A percentile compares a stretch with the other conserved stretches of the same genome.
These are phyloP conservation scores for Arbacia lixula DNA, from an alignment of 53 echinoderm and acorn worm genomes.

Conservation along the genomic window DNA sequence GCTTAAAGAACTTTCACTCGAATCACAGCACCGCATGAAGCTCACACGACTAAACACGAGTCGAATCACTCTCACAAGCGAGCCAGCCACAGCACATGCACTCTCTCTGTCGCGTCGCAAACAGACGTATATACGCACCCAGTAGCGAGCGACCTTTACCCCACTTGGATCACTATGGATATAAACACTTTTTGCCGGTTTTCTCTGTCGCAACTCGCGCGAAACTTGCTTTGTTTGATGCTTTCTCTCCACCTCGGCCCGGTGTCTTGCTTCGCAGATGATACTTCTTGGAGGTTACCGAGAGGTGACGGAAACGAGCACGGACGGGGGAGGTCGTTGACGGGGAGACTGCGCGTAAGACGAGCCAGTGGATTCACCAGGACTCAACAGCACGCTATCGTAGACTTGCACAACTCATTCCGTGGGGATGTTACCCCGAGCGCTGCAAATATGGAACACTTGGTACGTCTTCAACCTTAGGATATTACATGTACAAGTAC, in stretches of 20 bases:
- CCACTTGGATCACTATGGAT: too few species aligned
- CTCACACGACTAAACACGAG: too few species aligned
- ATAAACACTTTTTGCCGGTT: constrained; percentile 11
- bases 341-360: background rate
- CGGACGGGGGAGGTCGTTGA: background rate
- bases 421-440: constrained; percentile 45
- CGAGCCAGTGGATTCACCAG: constrained; percentile 24
- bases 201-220: background rate
- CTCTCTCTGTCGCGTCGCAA: too few species aligned
- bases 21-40: too few species aligned
- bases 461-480: too few species aligned
- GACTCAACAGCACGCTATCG: constrained; percentile 39
- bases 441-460: constrained; percentile 71
- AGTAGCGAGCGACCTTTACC: too few species aligned
- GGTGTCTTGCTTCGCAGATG: background rate
- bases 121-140: too few species aligned
- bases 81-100: too few species aligned
- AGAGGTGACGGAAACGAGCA: background rate
- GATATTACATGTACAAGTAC: too few species aligned
- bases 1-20: too few species aligned
- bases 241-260: background rate
- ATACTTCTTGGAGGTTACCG: background rate
- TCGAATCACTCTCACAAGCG: too few species aligned
- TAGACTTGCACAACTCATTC: constrained; percentile 53
- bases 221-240: constrained; percentile 5